Percentiles rank a stretch among this genome's conserved stretches.
phyloP scores from a whole-genome alignment of 2,797 vertebrate genomes.

The Chaetophractus vellerosus region DNA sequence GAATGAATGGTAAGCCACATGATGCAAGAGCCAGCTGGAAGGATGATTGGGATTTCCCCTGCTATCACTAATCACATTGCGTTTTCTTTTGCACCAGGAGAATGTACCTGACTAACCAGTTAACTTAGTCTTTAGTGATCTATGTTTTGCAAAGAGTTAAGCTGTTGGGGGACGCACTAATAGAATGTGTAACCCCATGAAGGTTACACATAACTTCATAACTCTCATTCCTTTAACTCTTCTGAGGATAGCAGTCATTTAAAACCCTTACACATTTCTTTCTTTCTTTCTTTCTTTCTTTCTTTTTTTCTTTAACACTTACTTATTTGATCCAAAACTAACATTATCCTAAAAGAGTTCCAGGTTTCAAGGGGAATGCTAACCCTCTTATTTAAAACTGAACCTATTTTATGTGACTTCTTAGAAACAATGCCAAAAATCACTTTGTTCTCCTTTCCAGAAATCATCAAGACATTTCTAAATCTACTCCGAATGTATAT shows the following conservation, averaged over 20 bases:
- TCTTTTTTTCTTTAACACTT: background rate
- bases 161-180: background rate
- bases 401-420: conserved; percentile 34
- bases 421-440: conserved; percentile 46
- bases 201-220: background rate
- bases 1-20: background rate
- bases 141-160: background rate
- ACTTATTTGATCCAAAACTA: background rate
- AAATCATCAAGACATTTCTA: conserved; percentile 2
- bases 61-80: background rate
- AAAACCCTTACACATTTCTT: background rate
- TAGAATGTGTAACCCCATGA: background rate
- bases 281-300: too few species aligned
- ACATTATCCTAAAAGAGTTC: background rate
- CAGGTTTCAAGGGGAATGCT: too few species aligned
- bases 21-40: background rate
- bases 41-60: background rate
- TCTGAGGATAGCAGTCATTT: background rate
- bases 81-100: background rate
- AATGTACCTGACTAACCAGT: background rate
- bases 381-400: too few species aligned
- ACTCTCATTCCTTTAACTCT: background rate
- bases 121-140: background rate
- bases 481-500: conserved; percentile 11
- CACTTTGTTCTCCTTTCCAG: background rate